These are phyloP conservation scores for Pseudomyrmex cubaensis DNA, from an alignment of 1,140 invertebrate genomes.

Conservation along the genomic window DNA sequence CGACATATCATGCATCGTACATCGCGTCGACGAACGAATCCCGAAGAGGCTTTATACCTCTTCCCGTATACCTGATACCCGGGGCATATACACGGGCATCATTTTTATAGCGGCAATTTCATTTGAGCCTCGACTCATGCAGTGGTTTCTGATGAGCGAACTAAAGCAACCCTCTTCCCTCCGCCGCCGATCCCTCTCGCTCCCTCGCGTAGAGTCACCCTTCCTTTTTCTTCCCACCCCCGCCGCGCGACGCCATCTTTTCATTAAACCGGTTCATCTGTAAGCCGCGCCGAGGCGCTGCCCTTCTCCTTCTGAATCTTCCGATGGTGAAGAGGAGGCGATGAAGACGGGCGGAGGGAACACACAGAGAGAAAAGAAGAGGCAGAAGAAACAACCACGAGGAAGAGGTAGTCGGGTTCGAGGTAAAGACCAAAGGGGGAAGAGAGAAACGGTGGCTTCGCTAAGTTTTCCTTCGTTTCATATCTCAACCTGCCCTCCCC, in stretches of 20 bases:
- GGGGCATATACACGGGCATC: constrained; percentile 81
- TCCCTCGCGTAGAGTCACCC: constrained; percentile 18
- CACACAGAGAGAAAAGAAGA: not conserved
- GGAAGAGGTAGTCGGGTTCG: constrained; percentile 48
- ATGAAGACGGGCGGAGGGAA: constrained; percentile 18
- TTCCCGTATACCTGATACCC: constrained; percentile 78
- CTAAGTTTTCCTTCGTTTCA: constrained; percentile 81
- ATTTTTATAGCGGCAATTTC: constrained; percentile 85
- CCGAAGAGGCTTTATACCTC: constrained; percentile 58
- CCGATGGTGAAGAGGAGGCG: constrained; percentile 48
- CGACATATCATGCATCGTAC: constrained; percentile 27
- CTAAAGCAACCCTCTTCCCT: constrained; percentile 62
- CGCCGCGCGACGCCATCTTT: constrained; percentile 81
- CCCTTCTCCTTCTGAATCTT: constrained; percentile 57
- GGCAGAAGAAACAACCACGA: constrained; percentile 32
- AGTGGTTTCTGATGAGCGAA: constrained; percentile 84
- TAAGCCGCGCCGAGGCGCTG: constrained; percentile 72
- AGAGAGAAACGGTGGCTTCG: constrained; percentile 58
- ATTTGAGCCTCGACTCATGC: constrained; percentile 83
- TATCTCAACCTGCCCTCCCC: constrained; percentile 77
- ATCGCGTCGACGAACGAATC: constrained; percentile 44
- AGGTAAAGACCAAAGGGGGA: constrained; percentile 34
- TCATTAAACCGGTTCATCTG: constrained; percentile 84
- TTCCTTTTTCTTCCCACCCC: constrained; percentile 57
- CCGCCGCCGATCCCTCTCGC: constrained; percentile 45